Evolutionary conservation across 2,888 invertebrate species (phyloP).

Genomic region (Amphipyra berbera): DNA sequence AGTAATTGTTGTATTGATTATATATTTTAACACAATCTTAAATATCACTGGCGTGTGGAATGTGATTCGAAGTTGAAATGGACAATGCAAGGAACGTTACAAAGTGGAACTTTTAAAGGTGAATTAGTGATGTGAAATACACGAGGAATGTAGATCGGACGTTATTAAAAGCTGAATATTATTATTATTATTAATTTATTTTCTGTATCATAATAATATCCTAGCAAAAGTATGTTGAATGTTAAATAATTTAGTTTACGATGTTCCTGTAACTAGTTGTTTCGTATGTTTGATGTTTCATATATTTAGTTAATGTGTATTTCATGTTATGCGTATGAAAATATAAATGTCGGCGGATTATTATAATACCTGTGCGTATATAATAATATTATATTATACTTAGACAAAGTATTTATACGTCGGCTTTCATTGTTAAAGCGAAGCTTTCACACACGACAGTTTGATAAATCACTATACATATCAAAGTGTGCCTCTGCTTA

Average conservation of each 20-base stretch:
- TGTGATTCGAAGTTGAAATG: constrained; percentile 16
- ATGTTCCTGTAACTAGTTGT: constrained; percentile 80
- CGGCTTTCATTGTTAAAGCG: constrained; percentile 85
- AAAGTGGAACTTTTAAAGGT: constrained; percentile 41
- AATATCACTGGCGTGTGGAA: constrained; percentile 26
- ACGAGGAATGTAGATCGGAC: constrained; percentile 24
- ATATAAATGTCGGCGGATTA: constrained; percentile 56
- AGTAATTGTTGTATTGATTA: constrained; percentile 51
- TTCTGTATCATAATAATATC: constrained; percentile 52
- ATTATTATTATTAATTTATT: constrained; percentile 27
- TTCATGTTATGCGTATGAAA: constrained; percentile 57
- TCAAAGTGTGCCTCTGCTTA: constrained; percentile 89
- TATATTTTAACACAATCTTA: constrained; percentile 40
- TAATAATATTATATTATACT: constrained; percentile 60
- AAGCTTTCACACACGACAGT: constrained; percentile 78
- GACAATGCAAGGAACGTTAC: constrained; percentile 22
- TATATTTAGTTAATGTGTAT: constrained; percentile 66
- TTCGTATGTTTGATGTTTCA: constrained; percentile 66
- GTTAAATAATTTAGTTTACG: constrained; percentile 71
- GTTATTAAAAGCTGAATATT: constrained; percentile 21
- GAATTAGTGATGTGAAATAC: constrained; percentile 37
- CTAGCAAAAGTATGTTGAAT: constrained; percentile 61
- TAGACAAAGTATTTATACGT: constrained; percentile 65
- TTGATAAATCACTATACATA: constrained; percentile 84
- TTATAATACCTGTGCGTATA: constrained; percentile 67